phyloP scores from a whole-genome alignment of 2,888 invertebrate genomes.

The Abrostola tripartita region DNA sequence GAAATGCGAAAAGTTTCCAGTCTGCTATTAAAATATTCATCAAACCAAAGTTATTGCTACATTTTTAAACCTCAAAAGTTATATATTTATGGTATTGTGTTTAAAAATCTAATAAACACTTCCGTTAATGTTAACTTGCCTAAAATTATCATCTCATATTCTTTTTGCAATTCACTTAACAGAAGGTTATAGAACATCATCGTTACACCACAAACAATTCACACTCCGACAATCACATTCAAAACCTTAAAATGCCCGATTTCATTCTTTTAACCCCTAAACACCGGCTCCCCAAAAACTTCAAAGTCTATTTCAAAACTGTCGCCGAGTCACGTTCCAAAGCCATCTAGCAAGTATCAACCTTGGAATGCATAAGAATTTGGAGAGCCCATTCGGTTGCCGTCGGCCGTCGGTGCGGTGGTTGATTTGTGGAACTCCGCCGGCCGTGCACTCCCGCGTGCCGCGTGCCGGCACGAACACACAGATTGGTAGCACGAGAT shows the following conservation, averaged over 20 bases:
- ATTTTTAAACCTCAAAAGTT: too few species aligned
- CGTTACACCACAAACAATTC: too few species aligned
- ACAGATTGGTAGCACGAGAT: slow-evolving; percentile 41
- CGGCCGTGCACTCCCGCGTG: slow-evolving; percentile 46
- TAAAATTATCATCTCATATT: too few species aligned
- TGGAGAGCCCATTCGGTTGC: slow-evolving; percentile 51
- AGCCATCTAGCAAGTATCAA: slow-evolving; percentile 62
- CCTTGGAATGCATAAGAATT: slow-evolving; percentile 63
- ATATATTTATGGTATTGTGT: too few species aligned
- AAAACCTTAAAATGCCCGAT: not conserved
- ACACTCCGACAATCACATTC: not conserved
- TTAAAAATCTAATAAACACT: too few species aligned
- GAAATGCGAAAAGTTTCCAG: too few species aligned
- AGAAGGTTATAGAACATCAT: too few species aligned
- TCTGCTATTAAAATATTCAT: too few species aligned
- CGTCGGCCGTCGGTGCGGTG: slow-evolving; percentile 41
- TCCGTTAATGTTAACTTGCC: too few species aligned
- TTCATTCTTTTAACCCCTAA: not conserved
- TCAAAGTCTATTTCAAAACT: slow-evolving; percentile 19
- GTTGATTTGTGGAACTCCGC: slow-evolving; percentile 72
- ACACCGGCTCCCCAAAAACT: not conserved
- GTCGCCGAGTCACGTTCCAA: slow-evolving; percentile 57
- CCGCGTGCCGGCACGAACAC: slow-evolving; percentile 67
- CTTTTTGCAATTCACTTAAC: too few species aligned
- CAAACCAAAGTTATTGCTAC: too few species aligned